Evolutionary conservation across 2,113 vertebrate genomes (phyloP).

Genomic region (Puntigrus tetrazona): DNA sequence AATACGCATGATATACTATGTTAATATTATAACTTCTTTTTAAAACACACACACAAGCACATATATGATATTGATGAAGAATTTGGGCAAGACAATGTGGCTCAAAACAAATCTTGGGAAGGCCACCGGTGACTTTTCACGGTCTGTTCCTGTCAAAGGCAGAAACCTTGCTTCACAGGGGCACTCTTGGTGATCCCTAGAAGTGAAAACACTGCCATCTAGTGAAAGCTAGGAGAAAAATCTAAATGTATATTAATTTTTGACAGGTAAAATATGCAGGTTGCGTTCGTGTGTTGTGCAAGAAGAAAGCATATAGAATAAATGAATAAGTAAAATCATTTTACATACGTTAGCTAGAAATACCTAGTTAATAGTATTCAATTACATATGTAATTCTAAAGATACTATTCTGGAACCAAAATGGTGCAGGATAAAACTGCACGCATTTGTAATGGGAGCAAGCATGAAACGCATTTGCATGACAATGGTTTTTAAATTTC

Average conservation of each 20-base stretch:
- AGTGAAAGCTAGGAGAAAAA: constrained; percentile 57
- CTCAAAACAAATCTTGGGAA: background rate
- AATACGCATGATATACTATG: too few species aligned
- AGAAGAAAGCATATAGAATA: background rate
- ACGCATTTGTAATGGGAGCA: background rate
- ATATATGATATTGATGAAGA: too few species aligned
- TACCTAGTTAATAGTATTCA: background rate
- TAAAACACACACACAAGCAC: too few species aligned
- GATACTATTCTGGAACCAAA: background rate
- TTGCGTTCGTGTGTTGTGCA: background rate
- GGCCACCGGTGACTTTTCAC: background rate
- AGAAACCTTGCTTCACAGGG: background rate
- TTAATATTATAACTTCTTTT: too few species aligned
- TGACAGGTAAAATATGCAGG: background rate
- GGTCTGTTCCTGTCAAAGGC: background rate
- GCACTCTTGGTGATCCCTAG: background rate
- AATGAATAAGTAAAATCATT: too few species aligned
- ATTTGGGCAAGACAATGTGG: background rate
- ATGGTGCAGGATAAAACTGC: background rate
- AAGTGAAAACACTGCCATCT: constrained; percentile 77
- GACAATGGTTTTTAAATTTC: constrained; percentile 24
- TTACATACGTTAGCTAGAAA: background rate
- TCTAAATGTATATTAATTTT: background rate
- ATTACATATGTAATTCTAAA: background rate
- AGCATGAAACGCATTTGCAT: background rate